Percentiles rank a stretch among this genome's conserved stretches.
Conservation (phyloP, 92 coral and sea anemone genomes). For the Montipora capitata region DNA sequence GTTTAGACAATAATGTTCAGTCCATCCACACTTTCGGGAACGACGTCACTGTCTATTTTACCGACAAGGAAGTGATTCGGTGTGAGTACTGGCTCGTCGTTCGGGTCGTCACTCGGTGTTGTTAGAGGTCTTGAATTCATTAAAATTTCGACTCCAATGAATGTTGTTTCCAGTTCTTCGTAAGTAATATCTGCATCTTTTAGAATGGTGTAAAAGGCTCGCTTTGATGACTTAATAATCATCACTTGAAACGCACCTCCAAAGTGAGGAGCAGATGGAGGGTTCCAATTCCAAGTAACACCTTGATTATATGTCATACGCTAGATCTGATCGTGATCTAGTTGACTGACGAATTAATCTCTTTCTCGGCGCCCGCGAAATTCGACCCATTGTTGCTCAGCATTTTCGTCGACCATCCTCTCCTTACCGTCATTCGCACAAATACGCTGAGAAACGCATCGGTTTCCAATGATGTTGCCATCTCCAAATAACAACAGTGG, state of each 20-base stretch:
- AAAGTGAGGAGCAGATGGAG: slow-evolving; percentile 76
- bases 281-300: slow-evolving; percentile 70
- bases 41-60: slow-evolving; percentile 29
- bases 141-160: slow-evolving; percentile 56
- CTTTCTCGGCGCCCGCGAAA: slow-evolving; percentile 74
- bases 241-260: slow-evolving; percentile 70
- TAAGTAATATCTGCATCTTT: slow-evolving; percentile 30
- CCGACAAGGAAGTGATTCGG: slow-evolving; percentile 52
- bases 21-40: slow-evolving; percentile 25
- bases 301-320: slow-evolving; percentile 69
- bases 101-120: slow-evolving; percentile 44
- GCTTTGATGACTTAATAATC: slow-evolving; percentile 73
- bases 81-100: slow-evolving; percentile 62
- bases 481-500: slow-evolving; percentile 69
- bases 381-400: slow-evolving; percentile 78
- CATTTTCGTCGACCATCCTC: slow-evolving; percentile 65
- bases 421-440: slow-evolving; percentile 65
- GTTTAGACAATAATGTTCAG: too few species aligned
- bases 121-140: slow-evolving; percentile 62
- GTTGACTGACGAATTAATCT: slow-evolving; percentile 63
- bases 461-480: slow-evolving; percentile 71
- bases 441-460: slow-evolving; percentile 73
- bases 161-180: slow-evolving; percentile 62
- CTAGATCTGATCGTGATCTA: slow-evolving; percentile 54
- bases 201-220: slow-evolving; percentile 30